Evolutionary conservation across 1,140 invertebrate genomes (phyloP).

Genomic region (Penaeus chinensis): DNA sequence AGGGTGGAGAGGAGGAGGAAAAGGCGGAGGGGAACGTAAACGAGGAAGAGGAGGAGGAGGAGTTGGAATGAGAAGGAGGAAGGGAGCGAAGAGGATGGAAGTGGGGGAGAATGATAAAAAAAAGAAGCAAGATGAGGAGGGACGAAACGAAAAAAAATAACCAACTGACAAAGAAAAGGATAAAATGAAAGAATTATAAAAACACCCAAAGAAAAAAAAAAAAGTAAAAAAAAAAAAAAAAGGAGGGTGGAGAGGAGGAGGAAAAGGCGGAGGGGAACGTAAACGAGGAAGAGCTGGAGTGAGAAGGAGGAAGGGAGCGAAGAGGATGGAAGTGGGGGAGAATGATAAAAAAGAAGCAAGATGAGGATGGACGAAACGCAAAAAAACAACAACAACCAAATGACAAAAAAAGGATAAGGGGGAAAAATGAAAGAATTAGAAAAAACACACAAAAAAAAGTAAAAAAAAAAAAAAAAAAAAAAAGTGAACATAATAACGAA

Average conservation of each 20-base stretch:
- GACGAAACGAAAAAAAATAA: slow-evolving; percentile 12
- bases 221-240: background rate
- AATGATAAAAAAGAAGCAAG: no score
- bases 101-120: background rate
- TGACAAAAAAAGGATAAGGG: no score
- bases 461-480: no score
- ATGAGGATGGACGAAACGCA: no score
- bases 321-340: background rate
- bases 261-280: background rate
- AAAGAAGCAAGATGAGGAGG: background rate
- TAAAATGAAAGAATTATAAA: slow-evolving; percentile 2
- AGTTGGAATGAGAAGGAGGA: background rate
- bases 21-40: background rate
- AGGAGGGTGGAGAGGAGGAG: background rate
- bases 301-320: background rate
- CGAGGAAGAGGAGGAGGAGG: background rate
- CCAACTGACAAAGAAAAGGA: background rate
- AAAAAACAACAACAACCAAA: no score
- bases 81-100: background rate
- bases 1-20: background rate
- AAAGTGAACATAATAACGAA: no score
- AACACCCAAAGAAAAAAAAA: background rate
- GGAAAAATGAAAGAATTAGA: no score
- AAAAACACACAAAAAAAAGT: no score
- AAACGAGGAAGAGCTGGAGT: background rate